phyloP scores from a whole-genome alignment of 30 jellyfish, hydroid and myxozoan genomes.

The Pelagia noctiluca region DNA sequence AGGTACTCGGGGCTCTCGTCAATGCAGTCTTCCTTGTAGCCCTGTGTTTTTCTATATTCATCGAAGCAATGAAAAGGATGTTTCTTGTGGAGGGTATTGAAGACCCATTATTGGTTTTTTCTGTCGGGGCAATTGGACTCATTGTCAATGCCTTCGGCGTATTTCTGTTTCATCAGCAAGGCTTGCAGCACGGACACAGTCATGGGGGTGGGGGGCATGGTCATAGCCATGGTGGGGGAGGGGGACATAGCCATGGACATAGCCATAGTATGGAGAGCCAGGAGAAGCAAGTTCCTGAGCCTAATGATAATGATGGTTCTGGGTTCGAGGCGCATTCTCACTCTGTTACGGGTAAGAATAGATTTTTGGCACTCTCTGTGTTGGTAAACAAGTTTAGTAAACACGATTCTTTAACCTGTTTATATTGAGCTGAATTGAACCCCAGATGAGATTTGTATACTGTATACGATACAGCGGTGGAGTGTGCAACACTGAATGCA shows the following conservation, averaged over 20 bases:
- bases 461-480: not conserved
- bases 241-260: slow-evolving; percentile 81
- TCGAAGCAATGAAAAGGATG: slow-evolving; percentile 91
- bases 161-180: slow-evolving; percentile 96
- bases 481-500: not conserved
- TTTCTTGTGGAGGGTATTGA: slow-evolving; percentile 87
- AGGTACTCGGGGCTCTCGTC: slow-evolving; percentile 96
- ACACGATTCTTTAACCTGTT: too few species aligned
- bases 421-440: too few species aligned
- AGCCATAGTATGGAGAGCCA: slow-evolving; percentile 77
- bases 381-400: too few species aligned
- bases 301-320: slow-evolving; percentile 38
- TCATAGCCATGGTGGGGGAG: slow-evolving; percentile 77
- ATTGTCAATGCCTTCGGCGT: slow-evolving; percentile 94
- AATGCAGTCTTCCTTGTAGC: slow-evolving; percentile 99
- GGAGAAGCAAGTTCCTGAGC: slow-evolving; percentile 45
- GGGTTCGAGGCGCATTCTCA: slow-evolving; percentile 66
- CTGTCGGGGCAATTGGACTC: slow-evolving; percentile 97
- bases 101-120: slow-evolving; percentile 84
- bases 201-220: slow-evolving; percentile 81
- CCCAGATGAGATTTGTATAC: too few species aligned
- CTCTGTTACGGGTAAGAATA: slow-evolving; percentile 56
- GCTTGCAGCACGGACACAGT: slow-evolving; percentile 95
- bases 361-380: not conserved
- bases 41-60: slow-evolving; percentile 87